Conservation (phyloP, 2,888 invertebrate genomes). For the Cerceris ruficornis region DNA sequence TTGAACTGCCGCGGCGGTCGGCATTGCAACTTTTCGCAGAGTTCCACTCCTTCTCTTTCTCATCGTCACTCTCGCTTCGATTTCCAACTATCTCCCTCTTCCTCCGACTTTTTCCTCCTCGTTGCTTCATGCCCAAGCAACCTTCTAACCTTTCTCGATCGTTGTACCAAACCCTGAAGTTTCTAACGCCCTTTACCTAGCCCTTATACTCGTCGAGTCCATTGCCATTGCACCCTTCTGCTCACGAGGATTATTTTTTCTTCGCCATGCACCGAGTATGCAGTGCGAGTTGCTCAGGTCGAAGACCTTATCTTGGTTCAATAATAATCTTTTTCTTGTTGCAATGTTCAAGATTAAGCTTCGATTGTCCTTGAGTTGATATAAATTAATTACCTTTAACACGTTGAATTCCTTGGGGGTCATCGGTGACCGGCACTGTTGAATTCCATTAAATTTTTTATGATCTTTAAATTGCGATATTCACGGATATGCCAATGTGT, state of each 20-base stretch:
- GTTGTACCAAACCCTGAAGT: not conserved
- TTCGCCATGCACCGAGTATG: not conserved
- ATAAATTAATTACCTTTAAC: too few species aligned
- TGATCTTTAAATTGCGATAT: too few species aligned
- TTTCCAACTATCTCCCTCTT: not conserved
- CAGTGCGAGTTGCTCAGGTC: not conserved
- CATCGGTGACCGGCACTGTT: too few species aligned
- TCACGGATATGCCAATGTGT: too few species aligned
- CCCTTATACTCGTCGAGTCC: not conserved
- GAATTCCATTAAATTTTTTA: too few species aligned
- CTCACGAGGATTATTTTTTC: not conserved
- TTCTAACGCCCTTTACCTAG: not conserved
- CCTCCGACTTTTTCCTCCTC: not conserved
- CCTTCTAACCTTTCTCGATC: not conserved
- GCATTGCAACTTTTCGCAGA: conserved; percentile 68
- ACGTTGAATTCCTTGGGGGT: too few species aligned
- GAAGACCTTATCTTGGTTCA: not conserved
- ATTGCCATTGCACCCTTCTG: not conserved
- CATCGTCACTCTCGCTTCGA: not conserved
- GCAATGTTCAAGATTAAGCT: too few species aligned
- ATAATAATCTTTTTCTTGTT: not conserved
- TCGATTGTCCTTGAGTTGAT: too few species aligned
- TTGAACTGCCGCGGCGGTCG: conserved; percentile 72
- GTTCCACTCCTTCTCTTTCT: conserved; percentile 12
- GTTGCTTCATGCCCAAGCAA: not conserved